Percentiles rank a stretch among this genome's conserved stretches.
phyloP scores from a whole-genome alignment of 2,797 vertebrate species.

The Hydrolagus colliei region DNA sequence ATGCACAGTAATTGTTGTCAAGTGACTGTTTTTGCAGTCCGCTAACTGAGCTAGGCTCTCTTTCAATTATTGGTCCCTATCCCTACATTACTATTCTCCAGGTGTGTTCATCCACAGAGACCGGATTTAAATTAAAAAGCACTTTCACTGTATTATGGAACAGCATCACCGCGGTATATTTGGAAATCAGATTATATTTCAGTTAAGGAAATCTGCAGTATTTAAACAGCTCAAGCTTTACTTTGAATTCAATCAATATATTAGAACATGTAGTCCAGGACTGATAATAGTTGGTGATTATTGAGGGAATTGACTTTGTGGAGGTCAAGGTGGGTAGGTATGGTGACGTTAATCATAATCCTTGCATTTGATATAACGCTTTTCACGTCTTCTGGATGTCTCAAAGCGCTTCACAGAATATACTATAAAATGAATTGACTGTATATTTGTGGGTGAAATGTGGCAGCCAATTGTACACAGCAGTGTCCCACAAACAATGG shows the following conservation, averaged over 20 bases:
- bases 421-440: too few species aligned
- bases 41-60: background rate
- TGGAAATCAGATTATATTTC: conserved; percentile 1
- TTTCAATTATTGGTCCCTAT: background rate
- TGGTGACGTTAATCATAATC: background rate
- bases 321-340: too few species aligned
- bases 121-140: background rate
- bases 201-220: background rate
- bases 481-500: too few species aligned
- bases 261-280: background rate
- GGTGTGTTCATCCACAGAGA: background rate
- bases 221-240: background rate
- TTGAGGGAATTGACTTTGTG: background rate
- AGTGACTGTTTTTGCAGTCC: too few species aligned
- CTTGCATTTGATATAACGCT: too few species aligned
- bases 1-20: background rate
- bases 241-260: background rate
- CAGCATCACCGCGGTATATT: background rate
- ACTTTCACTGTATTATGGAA: background rate
- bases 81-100: background rate
- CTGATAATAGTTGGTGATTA: background rate
- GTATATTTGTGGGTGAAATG: too few species aligned
- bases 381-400: too few species aligned
- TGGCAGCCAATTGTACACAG: too few species aligned
- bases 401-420: too few species aligned